Conservation (phyloP, 2,113 vertebrate species). For the Mungos mungo region DNA sequence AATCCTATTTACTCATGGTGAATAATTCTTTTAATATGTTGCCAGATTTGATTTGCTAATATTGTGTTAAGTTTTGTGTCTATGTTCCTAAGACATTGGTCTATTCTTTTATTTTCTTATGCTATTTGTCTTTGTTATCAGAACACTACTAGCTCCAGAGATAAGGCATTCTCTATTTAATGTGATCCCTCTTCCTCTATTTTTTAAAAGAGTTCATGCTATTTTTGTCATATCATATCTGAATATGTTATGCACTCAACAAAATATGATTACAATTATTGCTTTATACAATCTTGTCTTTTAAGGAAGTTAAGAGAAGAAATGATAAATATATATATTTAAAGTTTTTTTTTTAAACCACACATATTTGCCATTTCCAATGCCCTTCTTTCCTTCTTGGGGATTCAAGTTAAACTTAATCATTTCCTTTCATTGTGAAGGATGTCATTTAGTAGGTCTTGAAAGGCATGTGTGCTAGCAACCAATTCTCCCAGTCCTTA, state of each 20-base stretch:
- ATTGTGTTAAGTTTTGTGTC: neutral
- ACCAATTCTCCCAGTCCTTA: neutral
- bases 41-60: neutral
- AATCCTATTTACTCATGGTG: neutral
- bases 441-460: neutral
- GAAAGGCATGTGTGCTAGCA: neutral
- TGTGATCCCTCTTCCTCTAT: neutral
- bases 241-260: neutral
- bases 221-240: neutral
- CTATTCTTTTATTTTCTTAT: neutral
- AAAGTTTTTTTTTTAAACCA: neutral
- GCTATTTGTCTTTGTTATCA: neutral
- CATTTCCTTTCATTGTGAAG: neutral
- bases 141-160: neutral
- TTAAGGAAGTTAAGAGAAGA: neutral
- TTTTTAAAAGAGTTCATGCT: neutral
- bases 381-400: neutral
- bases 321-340: neutral
- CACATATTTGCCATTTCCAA: neutral
- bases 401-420: neutral
- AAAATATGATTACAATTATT: neutral
- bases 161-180: neutral
- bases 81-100: neutral
- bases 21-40: constrained; percentile 16
- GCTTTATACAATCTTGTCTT: neutral